Percentiles rank a stretch among this genome's conserved stretches.
Evolutionary conservation across 2,888 invertebrate genomes (phyloP).

Genomic region (Phlogophora meticulosa): DNA sequence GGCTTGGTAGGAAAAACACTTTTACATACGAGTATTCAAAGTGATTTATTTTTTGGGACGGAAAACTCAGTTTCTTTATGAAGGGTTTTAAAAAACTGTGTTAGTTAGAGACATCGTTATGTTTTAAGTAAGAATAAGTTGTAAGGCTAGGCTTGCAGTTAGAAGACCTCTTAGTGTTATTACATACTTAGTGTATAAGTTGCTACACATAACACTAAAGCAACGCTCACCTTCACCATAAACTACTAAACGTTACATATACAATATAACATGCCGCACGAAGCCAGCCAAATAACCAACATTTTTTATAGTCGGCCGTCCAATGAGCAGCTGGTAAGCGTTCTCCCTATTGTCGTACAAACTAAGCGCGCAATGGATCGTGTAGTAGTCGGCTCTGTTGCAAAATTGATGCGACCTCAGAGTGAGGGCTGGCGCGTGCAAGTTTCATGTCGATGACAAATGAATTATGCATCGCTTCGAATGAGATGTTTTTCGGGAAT

Average conservation of each 20-base stretch:
- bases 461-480: slow-evolving; percentile 62
- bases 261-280: neutral
- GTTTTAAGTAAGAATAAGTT: no score
- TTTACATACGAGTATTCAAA: no score
- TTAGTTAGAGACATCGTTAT: no score
- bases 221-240: slow-evolving; percentile 16
- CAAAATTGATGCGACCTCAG: slow-evolving; percentile 64
- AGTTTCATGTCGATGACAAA: slow-evolving; percentile 66
- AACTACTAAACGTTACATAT: slow-evolving; percentile 38
- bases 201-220: neutral
- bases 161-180: neutral
- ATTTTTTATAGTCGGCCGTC: slow-evolving; percentile 42
- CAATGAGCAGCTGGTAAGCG: slow-evolving; percentile 61
- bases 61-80: no score
- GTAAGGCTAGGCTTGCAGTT: neutral
- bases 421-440: slow-evolving; percentile 59
- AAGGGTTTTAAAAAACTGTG: no score
- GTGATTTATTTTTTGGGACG: no score
- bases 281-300: slow-evolving; percentile 47
- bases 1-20: no score
- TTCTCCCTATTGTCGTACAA: slow-evolving; percentile 40
- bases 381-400: slow-evolving; percentile 40
- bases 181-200: neutral
- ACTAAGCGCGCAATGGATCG: slow-evolving; percentile 50
- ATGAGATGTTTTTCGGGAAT: slow-evolving; percentile 55